Evolutionary conservation across 2,888 invertebrate species (phyloP).

Genomic region (Sipha maydis): DNA sequence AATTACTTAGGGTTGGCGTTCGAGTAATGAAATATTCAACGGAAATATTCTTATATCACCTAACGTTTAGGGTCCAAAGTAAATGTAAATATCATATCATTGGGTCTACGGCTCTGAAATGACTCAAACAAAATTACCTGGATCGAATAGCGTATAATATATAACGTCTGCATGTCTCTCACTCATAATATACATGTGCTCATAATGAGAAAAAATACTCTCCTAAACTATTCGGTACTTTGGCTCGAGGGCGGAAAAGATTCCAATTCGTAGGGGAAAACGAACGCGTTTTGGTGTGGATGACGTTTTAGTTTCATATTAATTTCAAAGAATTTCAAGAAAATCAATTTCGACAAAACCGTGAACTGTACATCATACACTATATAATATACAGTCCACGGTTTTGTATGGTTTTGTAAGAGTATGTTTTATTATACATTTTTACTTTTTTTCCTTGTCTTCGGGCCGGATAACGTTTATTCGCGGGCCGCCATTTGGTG

Average conservation of each 20-base stretch:
- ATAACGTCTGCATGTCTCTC: not conserved
- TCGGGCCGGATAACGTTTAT: too few species aligned
- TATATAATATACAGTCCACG: too few species aligned
- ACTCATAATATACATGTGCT: not conserved
- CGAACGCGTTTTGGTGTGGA: not conserved
- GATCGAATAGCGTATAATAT: not conserved
- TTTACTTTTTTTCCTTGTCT: too few species aligned
- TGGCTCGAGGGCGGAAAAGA: not conserved
- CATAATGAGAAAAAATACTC: constrained; percentile 27
- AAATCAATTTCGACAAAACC: not conserved
- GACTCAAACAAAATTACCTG: constrained; percentile 28
- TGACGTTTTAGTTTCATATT: not conserved
- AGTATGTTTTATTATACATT: too few species aligned
- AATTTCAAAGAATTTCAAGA: not conserved
- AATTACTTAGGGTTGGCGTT: constrained; percentile 60
- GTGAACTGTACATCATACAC: too few species aligned
- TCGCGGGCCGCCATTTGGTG: too few species aligned
- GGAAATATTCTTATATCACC: constrained; percentile 57
- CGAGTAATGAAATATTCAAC: constrained; percentile 60
- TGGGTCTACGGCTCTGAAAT: constrained; percentile 13
- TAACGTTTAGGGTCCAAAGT: constrained; percentile 52
- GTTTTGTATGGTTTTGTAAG: too few species aligned
- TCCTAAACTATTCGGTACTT: not conserved
- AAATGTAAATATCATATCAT: constrained; percentile 61
- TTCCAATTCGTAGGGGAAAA: not conserved